Conservation (phyloP, 2,113 vertebrate species). For the Lamprotornis superbus region DNA sequence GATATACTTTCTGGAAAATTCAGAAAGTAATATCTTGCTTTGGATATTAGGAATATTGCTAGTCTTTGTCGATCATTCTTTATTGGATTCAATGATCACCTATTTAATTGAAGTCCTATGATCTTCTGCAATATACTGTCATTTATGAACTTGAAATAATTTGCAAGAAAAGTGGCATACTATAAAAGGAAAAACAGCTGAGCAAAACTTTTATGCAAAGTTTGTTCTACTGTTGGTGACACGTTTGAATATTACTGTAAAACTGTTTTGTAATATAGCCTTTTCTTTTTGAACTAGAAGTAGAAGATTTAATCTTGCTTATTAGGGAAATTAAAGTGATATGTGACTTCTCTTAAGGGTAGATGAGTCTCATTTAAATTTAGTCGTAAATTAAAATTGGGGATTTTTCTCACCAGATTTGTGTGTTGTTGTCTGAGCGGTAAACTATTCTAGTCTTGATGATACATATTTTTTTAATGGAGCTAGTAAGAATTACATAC, state of each 20-base stretch:
- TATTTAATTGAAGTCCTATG: not conserved
- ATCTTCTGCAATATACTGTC: not conserved
- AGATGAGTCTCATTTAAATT: not conserved
- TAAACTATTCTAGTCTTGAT: not conserved
- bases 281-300: not conserved
- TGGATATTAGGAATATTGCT: not conserved
- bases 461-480: not conserved
- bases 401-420: not conserved
- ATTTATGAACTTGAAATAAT: not conserved
- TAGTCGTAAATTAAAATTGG: not conserved
- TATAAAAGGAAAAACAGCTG: not conserved
- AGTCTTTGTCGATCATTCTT: not conserved
- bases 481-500: not conserved
- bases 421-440: not conserved
- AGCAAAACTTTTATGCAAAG: not conserved
- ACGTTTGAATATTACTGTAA: not conserved
- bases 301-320: not conserved
- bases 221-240: not conserved
- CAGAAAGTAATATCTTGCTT: not conserved
- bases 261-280: not conserved
- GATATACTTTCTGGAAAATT: not conserved
- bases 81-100: not conserved
- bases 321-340: not conserved
- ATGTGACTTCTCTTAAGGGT: not conserved
- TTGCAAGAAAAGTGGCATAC: not conserved